These are phyloP conservation scores for Callithrix jacchus DNA, from an alignment of 2,113 vertebrate species.

Conservation along the genomic window DNA sequence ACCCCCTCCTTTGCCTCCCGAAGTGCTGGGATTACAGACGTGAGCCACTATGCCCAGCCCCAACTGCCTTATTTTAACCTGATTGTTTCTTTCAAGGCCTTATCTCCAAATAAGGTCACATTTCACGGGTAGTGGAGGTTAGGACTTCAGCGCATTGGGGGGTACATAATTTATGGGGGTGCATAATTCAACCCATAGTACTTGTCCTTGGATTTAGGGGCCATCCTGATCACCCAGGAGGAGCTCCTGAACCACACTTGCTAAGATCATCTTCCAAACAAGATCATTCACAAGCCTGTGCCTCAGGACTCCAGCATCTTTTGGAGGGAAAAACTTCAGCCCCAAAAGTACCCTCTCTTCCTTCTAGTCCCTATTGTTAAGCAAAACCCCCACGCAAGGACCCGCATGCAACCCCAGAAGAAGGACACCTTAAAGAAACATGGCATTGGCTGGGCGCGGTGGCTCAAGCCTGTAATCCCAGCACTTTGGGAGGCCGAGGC, in stretches of 20 bases:
- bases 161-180: background rate
- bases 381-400: background rate
- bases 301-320: background rate
- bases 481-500: too few relatives aligned
- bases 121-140: background rate
- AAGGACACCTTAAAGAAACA: fast-evolving
- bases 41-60: background rate
- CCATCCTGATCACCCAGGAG: too few relatives aligned
- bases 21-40: too few relatives aligned
- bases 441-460: background rate
- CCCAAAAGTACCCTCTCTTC: background rate
- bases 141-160: too few relatives aligned
- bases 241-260: background rate
- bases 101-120: background rate
- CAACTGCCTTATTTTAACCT: background rate
- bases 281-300: fast-evolving
- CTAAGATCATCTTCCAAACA: background rate
- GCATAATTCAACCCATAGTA: background rate
- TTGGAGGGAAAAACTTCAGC: background rate
- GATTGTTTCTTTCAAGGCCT: background rate
- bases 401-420: background rate
- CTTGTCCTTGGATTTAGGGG: background rate
- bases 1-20: too few relatives aligned
- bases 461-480: too few relatives aligned
- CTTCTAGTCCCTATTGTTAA: background rate